Conservation (phyloP, 2,113 vertebrate species). For the Addax nasomaculatus region DNA sequence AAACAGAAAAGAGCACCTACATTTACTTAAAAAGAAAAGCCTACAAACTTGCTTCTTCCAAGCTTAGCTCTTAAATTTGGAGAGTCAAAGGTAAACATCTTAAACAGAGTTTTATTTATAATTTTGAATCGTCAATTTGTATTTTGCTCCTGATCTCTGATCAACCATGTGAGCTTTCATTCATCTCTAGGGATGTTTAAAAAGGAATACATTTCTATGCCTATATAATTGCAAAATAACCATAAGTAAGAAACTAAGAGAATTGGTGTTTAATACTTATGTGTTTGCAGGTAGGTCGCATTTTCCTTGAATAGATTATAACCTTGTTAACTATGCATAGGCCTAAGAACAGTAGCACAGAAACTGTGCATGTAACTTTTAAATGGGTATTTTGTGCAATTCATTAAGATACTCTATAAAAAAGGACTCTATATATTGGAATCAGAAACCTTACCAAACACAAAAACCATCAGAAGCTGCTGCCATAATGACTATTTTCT, state of each 20-base stretch:
- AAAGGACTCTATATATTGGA: slow-evolving; percentile 74
- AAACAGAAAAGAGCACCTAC: background rate
- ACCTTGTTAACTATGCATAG: slow-evolving; percentile 83
- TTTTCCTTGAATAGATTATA: slow-evolving; percentile 76
- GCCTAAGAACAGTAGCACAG: slow-evolving; percentile 76
- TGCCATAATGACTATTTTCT: slow-evolving; percentile 81
- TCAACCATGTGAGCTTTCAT: slow-evolving; percentile 71
- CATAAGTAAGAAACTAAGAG: slow-evolving; percentile 66
- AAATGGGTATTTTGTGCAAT: slow-evolving; percentile 81
- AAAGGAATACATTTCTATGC: slow-evolving; percentile 64
- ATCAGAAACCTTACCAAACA: slow-evolving; percentile 74
- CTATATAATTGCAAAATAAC: slow-evolving; percentile 68
- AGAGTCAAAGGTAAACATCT: slow-evolving; percentile 35
- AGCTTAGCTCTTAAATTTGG: slow-evolving; percentile 42
- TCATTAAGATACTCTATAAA: slow-evolving; percentile 74
- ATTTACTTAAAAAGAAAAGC: slow-evolving; percentile 48
- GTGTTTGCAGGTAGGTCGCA: slow-evolving; percentile 74
- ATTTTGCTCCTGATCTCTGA: slow-evolving; percentile 67
- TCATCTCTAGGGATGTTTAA: slow-evolving; percentile 67
- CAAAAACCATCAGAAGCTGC: slow-evolving; percentile 74
- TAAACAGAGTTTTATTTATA: slow-evolving; percentile 52
- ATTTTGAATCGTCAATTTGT: slow-evolving; percentile 66
- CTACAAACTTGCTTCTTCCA: slow-evolving; percentile 16
- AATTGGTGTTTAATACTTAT: slow-evolving; percentile 67
- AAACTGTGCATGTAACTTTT: slow-evolving; percentile 69